Percentiles rank a stretch among this genome's conserved stretches.
These are phyloP conservation scores for Smithornis capensis DNA, from an alignment of 2,113 vertebrate genomes.

Conservation along the genomic window DNA sequence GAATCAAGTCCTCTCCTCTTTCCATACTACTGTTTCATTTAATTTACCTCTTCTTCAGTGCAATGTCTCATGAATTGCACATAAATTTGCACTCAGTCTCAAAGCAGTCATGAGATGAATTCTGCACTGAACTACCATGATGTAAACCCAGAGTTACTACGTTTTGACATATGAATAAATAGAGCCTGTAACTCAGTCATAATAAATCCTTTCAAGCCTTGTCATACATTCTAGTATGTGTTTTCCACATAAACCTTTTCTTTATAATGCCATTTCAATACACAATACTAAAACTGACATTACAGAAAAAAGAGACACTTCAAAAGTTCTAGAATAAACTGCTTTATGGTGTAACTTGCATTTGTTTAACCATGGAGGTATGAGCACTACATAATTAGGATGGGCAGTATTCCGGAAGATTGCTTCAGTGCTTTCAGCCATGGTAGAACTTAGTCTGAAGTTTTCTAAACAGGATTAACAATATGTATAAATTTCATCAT, in stretches of 20 bases:
- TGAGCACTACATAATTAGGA: neutral
- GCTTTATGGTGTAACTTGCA: neutral
- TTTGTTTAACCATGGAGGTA: neutral
- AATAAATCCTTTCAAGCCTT: neutral
- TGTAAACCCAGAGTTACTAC: neutral
- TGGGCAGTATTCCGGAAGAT: neutral
- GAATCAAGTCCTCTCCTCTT: neutral
- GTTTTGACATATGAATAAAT: neutral
- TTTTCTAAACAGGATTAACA: neutral
- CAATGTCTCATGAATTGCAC: neutral
- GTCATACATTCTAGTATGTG: neutral
- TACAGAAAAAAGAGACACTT: neutral
- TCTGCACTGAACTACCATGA: neutral
- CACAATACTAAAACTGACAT: neutral
- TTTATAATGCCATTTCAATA: neutral
- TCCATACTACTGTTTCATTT: neutral
- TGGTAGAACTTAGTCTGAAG: neutral
- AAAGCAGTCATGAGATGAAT: neutral
- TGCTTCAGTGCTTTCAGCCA: neutral
- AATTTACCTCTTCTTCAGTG: neutral
- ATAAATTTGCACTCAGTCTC: neutral
- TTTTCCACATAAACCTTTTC: neutral
- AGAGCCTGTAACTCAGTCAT: neutral
- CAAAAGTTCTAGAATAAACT: neutral
- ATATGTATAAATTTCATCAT: neutral